phyloP scores from a whole-genome alignment of 1,140 invertebrate species.

The Atta texana region DNA sequence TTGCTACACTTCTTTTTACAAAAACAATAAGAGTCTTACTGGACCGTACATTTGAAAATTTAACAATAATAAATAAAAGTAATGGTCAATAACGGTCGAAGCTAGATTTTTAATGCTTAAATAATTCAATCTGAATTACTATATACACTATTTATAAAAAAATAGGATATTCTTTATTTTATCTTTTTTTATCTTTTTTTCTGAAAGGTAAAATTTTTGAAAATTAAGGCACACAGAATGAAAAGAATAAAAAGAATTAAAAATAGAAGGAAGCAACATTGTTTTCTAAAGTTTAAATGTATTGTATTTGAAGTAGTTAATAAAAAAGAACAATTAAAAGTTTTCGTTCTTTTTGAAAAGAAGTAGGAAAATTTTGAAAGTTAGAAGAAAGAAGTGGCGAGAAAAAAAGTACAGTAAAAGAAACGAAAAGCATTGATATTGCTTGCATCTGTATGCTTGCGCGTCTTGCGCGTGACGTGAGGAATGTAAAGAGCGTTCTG shows the following conservation, averaged over 20 bases:
- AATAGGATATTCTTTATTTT: not conserved
- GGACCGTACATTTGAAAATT: no score
- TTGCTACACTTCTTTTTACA: not conserved
- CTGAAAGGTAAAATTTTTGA: not conserved
- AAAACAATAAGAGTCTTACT: no score
- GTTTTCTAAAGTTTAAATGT: not conserved
- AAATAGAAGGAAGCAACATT: not conserved
- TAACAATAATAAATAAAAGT: no score
- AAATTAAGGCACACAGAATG: not conserved
- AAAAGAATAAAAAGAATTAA: not conserved
- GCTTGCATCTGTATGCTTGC: constrained; percentile 30
- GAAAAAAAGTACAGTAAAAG: not conserved
- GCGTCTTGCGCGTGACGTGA: constrained; percentile 10
- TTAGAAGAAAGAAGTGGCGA: not conserved
- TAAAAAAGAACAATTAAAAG: not conserved
- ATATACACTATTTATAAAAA: no score
- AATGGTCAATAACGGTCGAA: no score
- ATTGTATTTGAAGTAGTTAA: not conserved
- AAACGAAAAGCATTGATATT: constrained; percentile 11
- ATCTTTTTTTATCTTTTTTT: not conserved
- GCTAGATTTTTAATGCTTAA: no score
- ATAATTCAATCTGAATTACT: no score
- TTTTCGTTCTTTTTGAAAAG: not conserved
- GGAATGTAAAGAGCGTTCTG: constrained; percentile 15
- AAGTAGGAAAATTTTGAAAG: not conserved